These are phyloP conservation scores for Bambusicola thoracicus DNA, from an alignment of 2,113 vertebrate genomes.

Conservation along the genomic window DNA sequence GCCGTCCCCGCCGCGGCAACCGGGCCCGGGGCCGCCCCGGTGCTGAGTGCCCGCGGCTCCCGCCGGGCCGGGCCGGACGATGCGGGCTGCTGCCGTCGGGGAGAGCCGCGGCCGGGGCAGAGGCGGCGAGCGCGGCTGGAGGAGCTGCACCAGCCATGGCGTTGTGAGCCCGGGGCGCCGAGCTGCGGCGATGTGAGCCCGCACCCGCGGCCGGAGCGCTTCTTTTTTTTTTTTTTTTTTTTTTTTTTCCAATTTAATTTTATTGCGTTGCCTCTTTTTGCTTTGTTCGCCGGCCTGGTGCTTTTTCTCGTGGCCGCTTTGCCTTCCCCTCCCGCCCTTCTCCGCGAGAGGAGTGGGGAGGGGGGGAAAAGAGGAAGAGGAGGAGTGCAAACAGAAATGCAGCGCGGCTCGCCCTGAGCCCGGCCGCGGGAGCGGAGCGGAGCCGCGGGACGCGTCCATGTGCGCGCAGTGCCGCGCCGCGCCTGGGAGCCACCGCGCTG, in stretches of 20 bases:
- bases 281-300: not conserved
- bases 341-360: conserved; percentile 14
- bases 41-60: conserved; percentile 12
- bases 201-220: not conserved
- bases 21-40: conserved; percentile 12
- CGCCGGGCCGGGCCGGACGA: not conserved
- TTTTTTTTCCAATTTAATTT: not conserved
- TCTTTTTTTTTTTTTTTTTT: not conserved
- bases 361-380: conserved; percentile 27
- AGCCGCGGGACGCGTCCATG: conserved; percentile 38
- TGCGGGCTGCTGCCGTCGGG: conserved; percentile 24
- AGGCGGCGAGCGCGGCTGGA: conserved; percentile 18
- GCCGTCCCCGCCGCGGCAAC: not conserved
- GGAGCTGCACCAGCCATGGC: conserved; percentile 32
- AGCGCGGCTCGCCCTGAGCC: conserved; percentile 48
- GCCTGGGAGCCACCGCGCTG: conserved; percentile 25
- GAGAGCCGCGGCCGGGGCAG: not conserved
- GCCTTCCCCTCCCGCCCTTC: not conserved
- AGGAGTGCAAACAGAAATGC: conserved; percentile 46
- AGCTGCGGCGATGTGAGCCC: conserved; percentile 54
- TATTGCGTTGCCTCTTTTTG: not conserved
- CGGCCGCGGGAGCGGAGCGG: not conserved
- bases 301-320: not conserved
- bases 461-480: not conserved
- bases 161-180: not conserved